Percentiles rank a stretch among this genome's conserved stretches.
phyloP scores from a whole-genome alignment of 2,797 vertebrate genomes.

The Cephalopachus bancanus region DNA sequence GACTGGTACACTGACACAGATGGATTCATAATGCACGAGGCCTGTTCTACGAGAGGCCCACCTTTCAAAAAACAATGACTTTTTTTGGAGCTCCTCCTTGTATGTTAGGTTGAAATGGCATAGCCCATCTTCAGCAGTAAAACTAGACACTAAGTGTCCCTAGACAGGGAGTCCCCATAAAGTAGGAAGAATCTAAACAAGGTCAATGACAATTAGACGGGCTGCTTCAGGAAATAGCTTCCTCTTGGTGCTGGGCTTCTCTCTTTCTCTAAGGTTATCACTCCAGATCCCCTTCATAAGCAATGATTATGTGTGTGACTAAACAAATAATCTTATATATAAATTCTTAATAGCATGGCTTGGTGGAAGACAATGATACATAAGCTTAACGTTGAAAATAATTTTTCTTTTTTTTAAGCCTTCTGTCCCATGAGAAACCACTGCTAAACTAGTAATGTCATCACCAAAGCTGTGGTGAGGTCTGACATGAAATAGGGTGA shows the following conservation, averaged over 20 bases:
- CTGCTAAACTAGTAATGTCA: not conserved
- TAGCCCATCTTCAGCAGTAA: not conserved
- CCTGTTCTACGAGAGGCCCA: too few relatives aligned
- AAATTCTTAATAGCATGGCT: not conserved
- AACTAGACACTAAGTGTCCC: not conserved
- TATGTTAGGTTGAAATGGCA: not conserved
- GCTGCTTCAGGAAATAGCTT: not conserved
- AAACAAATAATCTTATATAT: not conserved
- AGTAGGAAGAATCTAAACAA: not conserved
- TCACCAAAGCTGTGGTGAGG: not conserved
- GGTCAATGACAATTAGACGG: not conserved
- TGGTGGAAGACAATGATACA: not conserved
- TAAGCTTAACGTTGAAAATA: not conserved
- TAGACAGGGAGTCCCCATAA: not conserved
- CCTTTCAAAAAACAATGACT: too few relatives aligned
- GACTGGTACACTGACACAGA: too few relatives aligned
- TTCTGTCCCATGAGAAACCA: not conserved
- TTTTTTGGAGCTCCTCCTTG: too few relatives aligned
- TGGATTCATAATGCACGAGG: too few relatives aligned
- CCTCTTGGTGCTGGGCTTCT: accelerated
- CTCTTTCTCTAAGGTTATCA: not conserved
- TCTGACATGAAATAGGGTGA: not conserved
- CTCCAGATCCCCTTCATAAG: not conserved
- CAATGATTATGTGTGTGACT: not conserved
- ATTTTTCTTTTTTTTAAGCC: not conserved